phyloP scores from a whole-genome alignment of 1,140 invertebrate species.

The Drosophila seguyi region DNA sequence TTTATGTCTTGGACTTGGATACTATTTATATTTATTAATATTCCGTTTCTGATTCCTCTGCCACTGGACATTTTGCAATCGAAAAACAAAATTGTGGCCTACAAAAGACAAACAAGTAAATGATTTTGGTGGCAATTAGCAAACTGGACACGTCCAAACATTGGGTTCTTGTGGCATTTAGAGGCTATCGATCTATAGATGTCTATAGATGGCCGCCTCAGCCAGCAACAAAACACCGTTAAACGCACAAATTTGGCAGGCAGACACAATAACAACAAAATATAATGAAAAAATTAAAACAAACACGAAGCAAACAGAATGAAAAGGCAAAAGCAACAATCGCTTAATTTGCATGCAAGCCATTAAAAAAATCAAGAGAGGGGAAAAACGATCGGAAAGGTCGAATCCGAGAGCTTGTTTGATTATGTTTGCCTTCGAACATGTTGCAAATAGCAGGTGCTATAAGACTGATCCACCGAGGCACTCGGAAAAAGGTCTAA shows the following conservation, averaged over 20 bases:
- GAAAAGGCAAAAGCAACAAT: constrained; percentile 31
- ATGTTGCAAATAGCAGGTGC: constrained; percentile 32
- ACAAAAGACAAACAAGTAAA: constrained; percentile 35
- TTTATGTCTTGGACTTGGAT: background rate
- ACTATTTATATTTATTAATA: constrained; percentile 31
- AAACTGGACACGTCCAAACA: constrained; percentile 54
- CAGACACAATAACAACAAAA: constrained; percentile 17
- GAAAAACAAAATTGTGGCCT: constrained; percentile 32
- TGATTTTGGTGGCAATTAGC: constrained; percentile 38
- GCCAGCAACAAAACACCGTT: constrained; percentile 40
- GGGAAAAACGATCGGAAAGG: constrained; percentile 19
- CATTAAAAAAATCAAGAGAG: constrained; percentile 10
- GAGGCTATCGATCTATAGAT: constrained; percentile 47
- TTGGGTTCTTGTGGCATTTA: constrained; percentile 55
- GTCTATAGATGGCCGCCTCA: constrained; percentile 30
- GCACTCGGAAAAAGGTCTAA: background rate
- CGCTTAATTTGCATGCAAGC: constrained; percentile 40
- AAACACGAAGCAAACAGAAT: constrained; percentile 21
- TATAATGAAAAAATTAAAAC: background rate
- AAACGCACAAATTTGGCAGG: constrained; percentile 55
- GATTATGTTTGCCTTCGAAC: constrained; percentile 34
- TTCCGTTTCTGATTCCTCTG: constrained; percentile 18
- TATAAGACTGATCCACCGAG: background rate
- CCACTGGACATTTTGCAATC: constrained; percentile 39
- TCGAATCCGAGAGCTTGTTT: constrained; percentile 12